Percentiles rank a stretch among this genome's conserved stretches.
Conservation (phyloP, 2,797 vertebrate species). For the Urophycis tenuis region DNA sequence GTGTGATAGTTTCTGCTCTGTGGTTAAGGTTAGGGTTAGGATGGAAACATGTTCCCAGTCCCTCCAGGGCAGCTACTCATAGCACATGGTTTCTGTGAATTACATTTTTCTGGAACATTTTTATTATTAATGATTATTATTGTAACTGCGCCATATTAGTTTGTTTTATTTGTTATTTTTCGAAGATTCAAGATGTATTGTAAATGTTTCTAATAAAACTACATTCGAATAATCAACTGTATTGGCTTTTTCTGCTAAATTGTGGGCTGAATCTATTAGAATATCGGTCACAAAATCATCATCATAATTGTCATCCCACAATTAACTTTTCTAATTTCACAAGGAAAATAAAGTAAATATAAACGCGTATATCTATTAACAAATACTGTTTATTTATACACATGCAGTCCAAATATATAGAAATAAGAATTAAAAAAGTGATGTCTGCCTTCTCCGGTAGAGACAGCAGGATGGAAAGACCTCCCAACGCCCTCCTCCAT, state of each 20-base stretch:
- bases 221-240: constrained; percentile 65
- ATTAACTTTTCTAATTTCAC: neutral
- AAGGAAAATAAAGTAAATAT: neutral
- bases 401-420: constrained; percentile 67
- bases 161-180: constrained; percentile 78
- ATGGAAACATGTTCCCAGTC: constrained; percentile 4
- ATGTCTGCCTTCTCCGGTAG: constrained; percentile 32
- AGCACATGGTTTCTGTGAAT: constrained; percentile 74
- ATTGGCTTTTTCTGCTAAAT: constrained; percentile 15
- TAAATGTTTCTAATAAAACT: constrained; percentile 85
- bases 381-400: constrained; percentile 68
- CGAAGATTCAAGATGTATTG: constrained; percentile 79
- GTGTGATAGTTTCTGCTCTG: constrained; percentile 75
- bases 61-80: constrained; percentile 72
- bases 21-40: constrained; percentile 28
- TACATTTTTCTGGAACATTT: constrained; percentile 4
- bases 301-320: neutral
- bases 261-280: neutral
- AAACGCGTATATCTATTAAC: constrained; percentile 48
- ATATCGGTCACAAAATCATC: neutral
- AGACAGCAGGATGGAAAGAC: neutral
- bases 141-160: constrained; percentile 80
- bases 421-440: constrained; percentile 58
- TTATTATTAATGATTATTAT: constrained; percentile 65
- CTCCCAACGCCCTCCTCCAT: neutral